Evolutionary conservation across 1,140 invertebrate genomes (phyloP), one percentile per base, ranked within the genome.

Genomic region (Uloborus diversus): DNA sequence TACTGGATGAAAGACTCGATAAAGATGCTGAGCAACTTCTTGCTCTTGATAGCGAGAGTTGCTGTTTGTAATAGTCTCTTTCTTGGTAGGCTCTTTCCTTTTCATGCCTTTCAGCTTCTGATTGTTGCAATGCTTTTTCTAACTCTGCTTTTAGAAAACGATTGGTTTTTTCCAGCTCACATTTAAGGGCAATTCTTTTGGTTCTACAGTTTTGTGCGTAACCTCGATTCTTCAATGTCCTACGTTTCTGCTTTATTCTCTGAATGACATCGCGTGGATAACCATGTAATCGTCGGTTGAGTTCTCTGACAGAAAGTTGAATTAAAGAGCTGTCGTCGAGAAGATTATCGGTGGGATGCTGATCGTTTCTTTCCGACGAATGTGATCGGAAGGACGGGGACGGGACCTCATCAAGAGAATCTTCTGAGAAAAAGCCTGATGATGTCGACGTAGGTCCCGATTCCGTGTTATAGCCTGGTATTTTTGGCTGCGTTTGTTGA

Each of bases 191-290:
- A 25, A 96, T 87, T 17, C 96, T 89, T 86, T 97, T 97, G 82
- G 92, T 94, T 32, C 98, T 92, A 86, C 98, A 99, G 86, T 98
- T 99, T 85, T 99, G 96, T 33, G 98, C 98, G 88, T 99, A 99
- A 3, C 97, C 97, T 14, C 98, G 91, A 87, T 99, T 99, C 88
- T 99, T 99, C 25, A 99, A 89, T 9, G 98, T 99, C 81, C 98
- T 90, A 53, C 98, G 89, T 86, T 97, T 98, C 87, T 99, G 96
- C 89, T 99, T 99, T 76, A 99, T 87, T 49, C 93, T 91, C 14
- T 93, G 91, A 3, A 99, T 93, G 85, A 95, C 94, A 84, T 97
- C 96, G 33, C 95, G 90, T 0, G 95, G 92, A 84, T 91, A 93
- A n/a, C 96, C 96, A 85, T 98, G 96, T 17, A 99, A 90, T 27